Evolutionary conservation across 1,140 invertebrate genomes (phyloP).

Genomic region (Drosophila ficusphila): DNA sequence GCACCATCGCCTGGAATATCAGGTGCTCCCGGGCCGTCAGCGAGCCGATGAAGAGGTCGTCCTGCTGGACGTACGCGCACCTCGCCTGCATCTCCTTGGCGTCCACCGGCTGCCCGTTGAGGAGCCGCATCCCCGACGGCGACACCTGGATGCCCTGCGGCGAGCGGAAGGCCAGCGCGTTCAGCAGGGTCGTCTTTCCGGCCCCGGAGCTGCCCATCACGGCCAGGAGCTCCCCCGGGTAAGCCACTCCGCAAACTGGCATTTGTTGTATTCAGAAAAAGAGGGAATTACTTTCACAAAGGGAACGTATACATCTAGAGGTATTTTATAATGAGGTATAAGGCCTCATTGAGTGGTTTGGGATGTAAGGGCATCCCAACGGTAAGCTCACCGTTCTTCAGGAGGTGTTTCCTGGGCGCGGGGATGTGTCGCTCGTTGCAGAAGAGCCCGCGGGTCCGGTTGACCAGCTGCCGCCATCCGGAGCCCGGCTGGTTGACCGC

Average conservation of each 20-base stretch:
- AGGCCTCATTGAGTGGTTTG: no score
- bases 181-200: constrained; percentile 97
- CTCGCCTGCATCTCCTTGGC: constrained; percentile 89
- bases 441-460: constrained; percentile 84
- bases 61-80: constrained; percentile 98
- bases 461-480: constrained; percentile 79
- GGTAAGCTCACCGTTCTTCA: constrained; percentile 86
- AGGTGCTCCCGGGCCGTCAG: constrained; percentile 96
- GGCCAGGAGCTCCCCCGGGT: constrained; percentile 95
- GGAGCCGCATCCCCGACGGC: constrained; percentile 85
- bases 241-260: constrained; percentile 92
- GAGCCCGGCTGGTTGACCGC: constrained; percentile 75
- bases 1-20: constrained; percentile 94
- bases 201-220: constrained; percentile 98
- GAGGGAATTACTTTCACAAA: no score
- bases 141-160: constrained; percentile 86
- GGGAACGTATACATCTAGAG: background rate
- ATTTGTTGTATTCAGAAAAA: background rate
- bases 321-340: no score
- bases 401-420: constrained; percentile 87
- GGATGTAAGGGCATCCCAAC: no score
- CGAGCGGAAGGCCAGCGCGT: constrained; percentile 93
- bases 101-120: constrained; percentile 90
- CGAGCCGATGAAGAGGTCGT: constrained; percentile 96
- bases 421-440: constrained; percentile 83